Evolutionary conservation across 1,140 invertebrate genomes (phyloP), one percentile per base, ranked within the genome.

Genomic region (Bombus balteatus): DNA sequence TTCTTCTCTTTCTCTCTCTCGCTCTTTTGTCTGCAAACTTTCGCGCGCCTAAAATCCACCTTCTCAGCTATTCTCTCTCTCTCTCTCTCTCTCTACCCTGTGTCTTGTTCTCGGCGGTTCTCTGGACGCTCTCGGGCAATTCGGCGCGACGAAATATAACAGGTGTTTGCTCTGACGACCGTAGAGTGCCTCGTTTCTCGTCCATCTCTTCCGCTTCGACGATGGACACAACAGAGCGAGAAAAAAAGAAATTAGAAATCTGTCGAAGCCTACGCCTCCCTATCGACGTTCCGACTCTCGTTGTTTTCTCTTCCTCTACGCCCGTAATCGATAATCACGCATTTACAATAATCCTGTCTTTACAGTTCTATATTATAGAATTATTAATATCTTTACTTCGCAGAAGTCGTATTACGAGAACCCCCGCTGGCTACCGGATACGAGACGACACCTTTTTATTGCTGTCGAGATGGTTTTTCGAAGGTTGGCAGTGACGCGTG

Each of bases 111-210:
- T 70, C 25, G 34, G 3, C 47, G 47, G 2, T 25, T 34, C 59
- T 75, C 78, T 57, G 28, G 78, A 81, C 59, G 22, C 59, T 85
- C 74, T 71, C 68, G 62, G 53, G 47, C 86, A 12, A 81, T 62
- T 65, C 78, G 78, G 72, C 77, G 78, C 90, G 85, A 90, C 89
- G 86, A 91, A 87, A 91, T 92, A 93, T 92, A 93, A 93, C 92
- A 92, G 92, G 74, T 91, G 80, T 92, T 90, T 85, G 88, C 89
- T 92, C 89, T 89, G 86, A 86, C 89, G 87, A 85, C 76, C 74
- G 86, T 87, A 82, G 47, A 53, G 70, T 88, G 70, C 68, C 73
- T 73, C 68, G 78, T 79, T 87, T 91, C 86, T 86, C 89, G 79
- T 74, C 68, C 43, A 68, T 39, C 32, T 43, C 66, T 70, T 74